Evolutionary conservation across 2,797 vertebrate genomes (phyloP).

Genomic region (Oryzias dopingdopingensis): DNA sequence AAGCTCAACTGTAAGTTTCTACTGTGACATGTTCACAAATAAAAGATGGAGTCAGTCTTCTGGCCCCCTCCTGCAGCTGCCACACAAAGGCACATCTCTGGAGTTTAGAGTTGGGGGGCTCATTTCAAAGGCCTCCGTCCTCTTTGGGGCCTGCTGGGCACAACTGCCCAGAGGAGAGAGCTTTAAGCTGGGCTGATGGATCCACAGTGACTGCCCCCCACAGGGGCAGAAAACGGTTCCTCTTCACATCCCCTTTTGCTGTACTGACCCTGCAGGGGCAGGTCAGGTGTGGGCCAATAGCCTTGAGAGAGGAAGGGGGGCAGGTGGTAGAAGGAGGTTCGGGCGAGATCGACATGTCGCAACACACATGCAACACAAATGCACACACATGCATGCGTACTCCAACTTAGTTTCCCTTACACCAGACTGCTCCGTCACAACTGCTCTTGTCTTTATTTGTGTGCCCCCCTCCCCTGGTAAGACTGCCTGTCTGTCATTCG

Average conservation of each 20-base stretch:
- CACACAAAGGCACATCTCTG: slow-evolving; percentile 64
- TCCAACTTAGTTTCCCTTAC: slow-evolving; percentile 48
- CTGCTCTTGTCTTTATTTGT: slow-evolving; percentile 46
- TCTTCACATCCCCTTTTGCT: slow-evolving; percentile 47
- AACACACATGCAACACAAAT: slow-evolving; percentile 37
- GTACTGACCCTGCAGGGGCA: slow-evolving; percentile 49
- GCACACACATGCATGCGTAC: slow-evolving; percentile 32
- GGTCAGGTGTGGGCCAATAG: slow-evolving; percentile 74
- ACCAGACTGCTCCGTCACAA: slow-evolving; percentile 54
- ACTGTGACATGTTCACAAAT: slow-evolving; percentile 63
- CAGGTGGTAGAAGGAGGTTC: slow-evolving; percentile 29
- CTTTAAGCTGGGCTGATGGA: slow-evolving; percentile 71
- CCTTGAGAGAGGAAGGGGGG: slow-evolving; percentile 51
- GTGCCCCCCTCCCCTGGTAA: slow-evolving; percentile 12
- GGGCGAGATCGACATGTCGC: slow-evolving; percentile 51
- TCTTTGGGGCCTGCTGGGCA: slow-evolving; percentile 66
- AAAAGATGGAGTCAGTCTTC: slow-evolving; percentile 73
- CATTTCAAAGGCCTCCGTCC: slow-evolving; percentile 68
- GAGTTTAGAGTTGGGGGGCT: slow-evolving; percentile 60
- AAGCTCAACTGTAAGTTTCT: slow-evolving; percentile 57
- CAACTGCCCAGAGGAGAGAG: slow-evolving; percentile 63
- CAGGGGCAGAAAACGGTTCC: slow-evolving; percentile 58
- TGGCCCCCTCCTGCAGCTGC: slow-evolving; percentile 17
- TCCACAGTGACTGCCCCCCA: slow-evolving; percentile 73
- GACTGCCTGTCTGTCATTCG: slow-evolving; percentile 32